Evolutionary conservation across 2,888 invertebrate species (phyloP).

Genomic region (Lasioglossum zephyrum): DNA sequence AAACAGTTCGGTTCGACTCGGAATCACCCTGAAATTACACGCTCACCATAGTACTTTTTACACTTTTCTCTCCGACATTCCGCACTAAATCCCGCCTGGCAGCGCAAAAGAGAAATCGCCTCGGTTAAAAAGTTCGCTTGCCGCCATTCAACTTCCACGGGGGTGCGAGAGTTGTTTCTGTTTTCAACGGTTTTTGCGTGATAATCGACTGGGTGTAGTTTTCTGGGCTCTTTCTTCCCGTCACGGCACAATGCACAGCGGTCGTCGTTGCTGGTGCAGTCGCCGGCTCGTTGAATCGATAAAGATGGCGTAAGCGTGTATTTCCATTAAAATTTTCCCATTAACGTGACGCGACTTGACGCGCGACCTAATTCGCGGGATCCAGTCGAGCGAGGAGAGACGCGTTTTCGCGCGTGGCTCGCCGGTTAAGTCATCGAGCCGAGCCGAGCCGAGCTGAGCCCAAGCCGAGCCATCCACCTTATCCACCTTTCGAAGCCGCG

Average conservation of each 20-base stretch:
- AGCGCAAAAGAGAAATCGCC: background rate
- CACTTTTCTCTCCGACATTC: background rate
- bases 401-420: conserved; percentile 37
- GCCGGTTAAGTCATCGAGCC: conserved; percentile 45
- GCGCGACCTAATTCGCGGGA: conserved; percentile 35
- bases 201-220: background rate
- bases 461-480: background rate
- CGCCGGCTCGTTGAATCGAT: conserved; percentile 3
- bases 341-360: background rate
- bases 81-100: background rate
- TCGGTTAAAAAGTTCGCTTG: background rate
- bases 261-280: background rate
- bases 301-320: background rate
- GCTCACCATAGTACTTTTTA: background rate
- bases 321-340: conserved; percentile 21
- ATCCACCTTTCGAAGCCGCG: conserved; percentile 38
- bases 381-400: conserved; percentile 23
- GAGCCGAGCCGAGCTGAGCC: background rate
- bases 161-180: background rate
- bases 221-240: background rate
- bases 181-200: background rate
- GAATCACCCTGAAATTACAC: background rate
- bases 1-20: background rate
- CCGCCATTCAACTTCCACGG: background rate
- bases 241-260: background rate